Conservation (phyloP, 2,888 invertebrate genomes). For the Antheraea yamamai region DNA sequence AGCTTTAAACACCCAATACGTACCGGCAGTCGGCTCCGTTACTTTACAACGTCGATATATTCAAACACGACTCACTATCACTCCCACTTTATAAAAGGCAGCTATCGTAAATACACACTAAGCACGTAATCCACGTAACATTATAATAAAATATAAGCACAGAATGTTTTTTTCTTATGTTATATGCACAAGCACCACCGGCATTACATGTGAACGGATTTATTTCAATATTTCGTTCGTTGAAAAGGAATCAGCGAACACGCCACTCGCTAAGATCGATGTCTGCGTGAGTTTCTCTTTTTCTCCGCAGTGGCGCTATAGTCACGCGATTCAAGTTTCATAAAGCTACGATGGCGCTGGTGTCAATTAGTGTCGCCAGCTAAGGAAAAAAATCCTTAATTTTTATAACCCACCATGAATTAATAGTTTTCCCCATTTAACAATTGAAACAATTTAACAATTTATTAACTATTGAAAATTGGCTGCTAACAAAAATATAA, state of each 20-base stretch:
- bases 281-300: slow-evolving; percentile 67
- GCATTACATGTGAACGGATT: slow-evolving; percentile 69
- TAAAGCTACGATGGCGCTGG: background rate
- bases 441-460: background rate
- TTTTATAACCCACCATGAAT: background rate
- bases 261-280: slow-evolving; percentile 76
- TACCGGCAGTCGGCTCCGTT: slow-evolving; percentile 67
- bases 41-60: slow-evolving; percentile 55
- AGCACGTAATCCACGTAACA: slow-evolving; percentile 73
- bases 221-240: slow-evolving; percentile 70
- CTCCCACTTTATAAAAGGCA: slow-evolving; percentile 52
- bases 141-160: slow-evolving; percentile 68
- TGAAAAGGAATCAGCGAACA: slow-evolving; percentile 60
- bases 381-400: background rate
- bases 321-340: slow-evolving; percentile 32
- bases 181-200: slow-evolving; percentile 76
- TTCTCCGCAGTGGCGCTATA: slow-evolving; percentile 55
- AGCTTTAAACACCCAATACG: slow-evolving; percentile 44
- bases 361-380: background rate
- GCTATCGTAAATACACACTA: slow-evolving; percentile 71
- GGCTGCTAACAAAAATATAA: too few relatives aligned
- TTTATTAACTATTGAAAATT: too few relatives aligned
- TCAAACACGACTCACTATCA: slow-evolving; percentile 66
- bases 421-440: too few relatives aligned
- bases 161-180: slow-evolving; percentile 56